Base-by-base conservation (phyloP, 2,888 invertebrate species). In the Amphiduros pacificus region DNA sequence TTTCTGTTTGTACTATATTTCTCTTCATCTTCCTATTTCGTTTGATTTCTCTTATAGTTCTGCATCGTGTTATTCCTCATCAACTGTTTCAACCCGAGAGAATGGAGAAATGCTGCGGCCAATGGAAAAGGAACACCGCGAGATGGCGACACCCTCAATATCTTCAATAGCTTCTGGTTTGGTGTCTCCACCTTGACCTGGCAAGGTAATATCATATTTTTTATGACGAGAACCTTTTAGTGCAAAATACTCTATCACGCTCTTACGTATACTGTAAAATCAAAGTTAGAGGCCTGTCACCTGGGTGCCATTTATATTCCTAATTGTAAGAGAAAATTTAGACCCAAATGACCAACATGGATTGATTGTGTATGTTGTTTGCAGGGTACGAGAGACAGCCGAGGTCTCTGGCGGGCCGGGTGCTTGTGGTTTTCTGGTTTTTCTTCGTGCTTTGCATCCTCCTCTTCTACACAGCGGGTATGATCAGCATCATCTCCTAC, bases 401-500 rank as follows among this genome's bases (percentile, higher is more conserved):
- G 1, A 60, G 75, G 2, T 75, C 76, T 2, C 31, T 75, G 20
- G 76, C 74, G 6, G 75, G 71, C 1, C 68, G 77, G 9, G 60
- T 74, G 5, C 69, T 74, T 3, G 71, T 72, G 29, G 63, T 67
- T 9, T 65, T 69, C 56, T 77, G 76, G 76, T 77, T 75, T 74
- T 22, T 73, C 26, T 77, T 75, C 60, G 70, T 73, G 24, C 55
- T 75, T 14, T 61, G 74, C 17, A 71, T 73, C 14, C 50, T 77
- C 4, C 54, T 72, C 20, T 70, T 73, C 24, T 77, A 76, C 64
- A 74, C 72, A 11, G 73, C 74, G 20, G 72, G 72, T 55, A 64
- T 77, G 24, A 73, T 74, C 32, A 74, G 74, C 69, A 62, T 71
- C n/a, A n/a, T n/a, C n/a, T n/a, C n/a, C n/a, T n/a, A n/a, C n/a